Percentiles rank a stretch among this genome's conserved stretches.
phyloP scores from a whole-genome alignment of 2,888 invertebrate genomes.

The Cantharis rustica region DNA sequence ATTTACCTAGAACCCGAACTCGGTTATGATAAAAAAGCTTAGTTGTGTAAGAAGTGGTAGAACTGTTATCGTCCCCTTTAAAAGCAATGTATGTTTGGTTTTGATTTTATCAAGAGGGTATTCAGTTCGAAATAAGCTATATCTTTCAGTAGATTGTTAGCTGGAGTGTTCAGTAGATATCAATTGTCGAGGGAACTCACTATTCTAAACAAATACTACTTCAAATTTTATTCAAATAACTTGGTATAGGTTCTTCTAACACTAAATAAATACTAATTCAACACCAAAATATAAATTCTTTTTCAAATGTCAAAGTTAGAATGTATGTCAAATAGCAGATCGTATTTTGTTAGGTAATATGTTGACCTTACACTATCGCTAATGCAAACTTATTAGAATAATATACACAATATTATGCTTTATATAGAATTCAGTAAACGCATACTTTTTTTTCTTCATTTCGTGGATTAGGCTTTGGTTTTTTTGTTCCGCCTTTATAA shows the following conservation, averaged over 20 bases:
- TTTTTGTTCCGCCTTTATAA: too few species aligned
- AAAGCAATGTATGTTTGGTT: constrained; percentile 20
- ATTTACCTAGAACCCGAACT: constrained; percentile 33
- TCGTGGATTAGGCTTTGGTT: too few species aligned
- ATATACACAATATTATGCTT: too few species aligned
- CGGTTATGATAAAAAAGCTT: constrained; percentile 14
- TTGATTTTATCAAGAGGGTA: constrained; percentile 32
- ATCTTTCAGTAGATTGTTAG: constrained; percentile 19
- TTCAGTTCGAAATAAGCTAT: constrained; percentile 25
- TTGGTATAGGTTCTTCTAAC: not conserved
- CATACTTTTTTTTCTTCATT: too few species aligned
- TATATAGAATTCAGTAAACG: too few species aligned
- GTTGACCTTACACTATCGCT: too few species aligned
- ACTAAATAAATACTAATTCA: not conserved
- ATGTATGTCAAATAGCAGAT: not conserved
- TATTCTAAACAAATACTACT: not conserved
- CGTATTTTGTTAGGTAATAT: not conserved
- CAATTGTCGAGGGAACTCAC: constrained; percentile 12
- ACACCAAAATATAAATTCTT: not conserved
- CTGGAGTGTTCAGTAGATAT: constrained; percentile 10
- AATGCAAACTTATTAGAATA: too few species aligned
- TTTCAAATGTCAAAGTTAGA: not conserved
- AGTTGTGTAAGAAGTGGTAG: constrained; percentile 1
- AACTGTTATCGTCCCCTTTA: constrained; percentile 9
- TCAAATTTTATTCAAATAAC: not conserved